Conservation (phyloP, 2,888 invertebrate species). For the Archaeoteleia sp. region DNA sequence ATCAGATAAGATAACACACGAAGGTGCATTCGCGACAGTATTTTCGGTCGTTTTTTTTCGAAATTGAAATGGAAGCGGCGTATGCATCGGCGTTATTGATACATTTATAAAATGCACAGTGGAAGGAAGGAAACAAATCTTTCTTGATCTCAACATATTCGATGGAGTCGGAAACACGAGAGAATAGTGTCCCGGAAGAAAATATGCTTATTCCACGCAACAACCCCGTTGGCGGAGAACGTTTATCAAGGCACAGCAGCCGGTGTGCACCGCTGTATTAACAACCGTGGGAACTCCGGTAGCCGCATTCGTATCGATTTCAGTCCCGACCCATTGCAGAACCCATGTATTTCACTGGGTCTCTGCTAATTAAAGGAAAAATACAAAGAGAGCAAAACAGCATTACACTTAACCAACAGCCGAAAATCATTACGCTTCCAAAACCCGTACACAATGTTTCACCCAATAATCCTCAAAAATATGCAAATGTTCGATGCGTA, state of each 20-base stretch:
- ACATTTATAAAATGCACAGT: too few species aligned
- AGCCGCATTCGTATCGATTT: conserved; percentile 45
- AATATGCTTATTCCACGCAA: conserved; percentile 40
- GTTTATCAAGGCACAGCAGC: conserved; percentile 46
- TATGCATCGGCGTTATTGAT: too few species aligned
- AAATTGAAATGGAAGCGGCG: too few species aligned
- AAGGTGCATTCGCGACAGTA: too few species aligned
- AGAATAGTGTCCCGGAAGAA: conserved; percentile 4
- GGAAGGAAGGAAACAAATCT: too few species aligned
- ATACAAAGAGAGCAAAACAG: conserved; percentile 4
- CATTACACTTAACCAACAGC: conserved; percentile 21
- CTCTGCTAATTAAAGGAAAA: conserved; percentile 39
- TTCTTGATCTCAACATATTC: not conserved
- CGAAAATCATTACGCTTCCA: conserved; percentile 35
- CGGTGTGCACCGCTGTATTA: conserved; percentile 45
- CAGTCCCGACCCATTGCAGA: conserved; percentile 23
- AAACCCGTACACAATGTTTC: too few species aligned
- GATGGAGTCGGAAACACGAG: not conserved
- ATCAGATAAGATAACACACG: too few species aligned
- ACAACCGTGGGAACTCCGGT: conserved; percentile 48
- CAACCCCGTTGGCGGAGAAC: conserved; percentile 30
- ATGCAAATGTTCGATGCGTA: too few species aligned
- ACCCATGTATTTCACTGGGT: conserved; percentile 41
- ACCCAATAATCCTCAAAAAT: too few species aligned
- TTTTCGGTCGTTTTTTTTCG: too few species aligned